phyloP scores from a whole-genome alignment of 2,113 vertebrate genomes.

The Mohoua ochrocephala region DNA sequence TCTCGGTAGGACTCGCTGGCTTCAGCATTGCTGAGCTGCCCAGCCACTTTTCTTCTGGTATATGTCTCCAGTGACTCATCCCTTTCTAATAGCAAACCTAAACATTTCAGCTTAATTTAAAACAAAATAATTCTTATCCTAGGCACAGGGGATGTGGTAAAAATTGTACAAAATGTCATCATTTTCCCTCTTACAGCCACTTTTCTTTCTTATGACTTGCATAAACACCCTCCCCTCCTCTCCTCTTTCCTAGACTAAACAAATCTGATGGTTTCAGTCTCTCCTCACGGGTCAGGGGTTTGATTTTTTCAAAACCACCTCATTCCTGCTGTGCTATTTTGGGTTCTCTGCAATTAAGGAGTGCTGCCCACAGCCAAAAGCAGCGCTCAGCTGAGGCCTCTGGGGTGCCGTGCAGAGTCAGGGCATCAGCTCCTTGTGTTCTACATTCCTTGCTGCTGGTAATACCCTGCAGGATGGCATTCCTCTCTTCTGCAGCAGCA shows the following conservation, averaged over 20 bases:
- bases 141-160: neutral
- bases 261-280: neutral
- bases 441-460: neutral
- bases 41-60: neutral
- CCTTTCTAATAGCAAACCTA: neutral
- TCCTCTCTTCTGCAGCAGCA: neutral
- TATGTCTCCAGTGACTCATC: neutral
- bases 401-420: neutral
- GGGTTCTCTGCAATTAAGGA: neutral
- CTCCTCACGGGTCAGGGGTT: neutral
- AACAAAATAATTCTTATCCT: neutral
- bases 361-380: neutral
- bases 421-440: neutral
- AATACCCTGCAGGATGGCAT: neutral
- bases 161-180: neutral
- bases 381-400: neutral
- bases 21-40: neutral
- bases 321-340: neutral
- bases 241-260: conserved; percentile 18
- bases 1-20: neutral
- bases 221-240: neutral
- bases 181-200: neutral
- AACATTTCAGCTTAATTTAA: neutral
- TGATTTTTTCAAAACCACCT: neutral
- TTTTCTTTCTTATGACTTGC: neutral